phyloP scores from a whole-genome alignment of 2,888 invertebrate genomes.

The Neoaliturus tenellus region DNA sequence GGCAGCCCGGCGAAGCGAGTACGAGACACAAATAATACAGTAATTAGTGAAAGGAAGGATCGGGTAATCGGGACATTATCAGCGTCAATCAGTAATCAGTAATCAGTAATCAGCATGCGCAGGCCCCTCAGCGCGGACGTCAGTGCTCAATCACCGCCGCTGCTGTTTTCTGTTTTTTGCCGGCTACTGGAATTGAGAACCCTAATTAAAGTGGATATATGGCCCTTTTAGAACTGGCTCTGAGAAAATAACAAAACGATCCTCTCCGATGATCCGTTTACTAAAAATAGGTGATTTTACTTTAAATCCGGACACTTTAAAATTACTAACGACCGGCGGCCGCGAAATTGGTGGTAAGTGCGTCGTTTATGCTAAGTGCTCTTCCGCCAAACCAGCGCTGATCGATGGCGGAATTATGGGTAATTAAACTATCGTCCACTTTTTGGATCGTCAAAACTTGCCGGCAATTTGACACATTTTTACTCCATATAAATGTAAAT shows the following conservation, averaged over 20 bases:
- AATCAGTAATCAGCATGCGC: slow-evolving; percentile 27
- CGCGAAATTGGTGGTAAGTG: neutral
- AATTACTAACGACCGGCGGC: neutral
- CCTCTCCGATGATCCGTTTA: slow-evolving; percentile 1
- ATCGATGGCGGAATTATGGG: neutral
- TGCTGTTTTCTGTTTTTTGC: slow-evolving; percentile 34
- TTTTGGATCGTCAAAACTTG: slow-evolving; percentile 15
- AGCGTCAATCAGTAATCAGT: neutral
- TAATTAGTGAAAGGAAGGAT: slow-evolving; percentile 18
- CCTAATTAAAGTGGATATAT: slow-evolving; percentile 47
- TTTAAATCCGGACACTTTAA: neutral
- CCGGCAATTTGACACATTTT: slow-evolving; percentile 19
- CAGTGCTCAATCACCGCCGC: neutral
- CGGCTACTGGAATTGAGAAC: slow-evolving; percentile 44
- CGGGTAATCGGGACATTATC: slow-evolving; percentile 36
- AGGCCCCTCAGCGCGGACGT: neutral
- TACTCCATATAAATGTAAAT: slow-evolving; percentile 13
- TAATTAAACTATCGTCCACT: slow-evolving; percentile 2
- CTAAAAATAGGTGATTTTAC: neutral
- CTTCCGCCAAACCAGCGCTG: neutral
- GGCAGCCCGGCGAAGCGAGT: neutral
- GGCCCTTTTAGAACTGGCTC: slow-evolving; percentile 33
- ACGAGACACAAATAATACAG: slow-evolving; percentile 20
- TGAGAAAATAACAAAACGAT: slow-evolving; percentile 24
- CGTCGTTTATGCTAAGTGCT: neutral